phyloP scores from a whole-genome alignment of 1,140 invertebrate species.

The Sitodiplosis mosellana region DNA sequence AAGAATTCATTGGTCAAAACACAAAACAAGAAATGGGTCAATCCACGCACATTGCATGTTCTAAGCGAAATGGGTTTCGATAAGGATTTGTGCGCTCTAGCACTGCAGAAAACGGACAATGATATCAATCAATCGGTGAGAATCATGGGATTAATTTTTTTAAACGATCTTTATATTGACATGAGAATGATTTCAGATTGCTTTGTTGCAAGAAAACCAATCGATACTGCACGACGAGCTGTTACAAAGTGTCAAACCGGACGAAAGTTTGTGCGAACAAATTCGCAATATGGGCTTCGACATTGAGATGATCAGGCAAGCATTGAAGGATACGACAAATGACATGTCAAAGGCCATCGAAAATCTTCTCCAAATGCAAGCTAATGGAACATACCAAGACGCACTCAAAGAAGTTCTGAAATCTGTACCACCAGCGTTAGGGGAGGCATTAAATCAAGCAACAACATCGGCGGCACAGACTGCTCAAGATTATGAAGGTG shows the following conservation, averaged over 20 bases:
- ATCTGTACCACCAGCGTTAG: too few species aligned
- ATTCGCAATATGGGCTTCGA: slow-evolving; percentile 41
- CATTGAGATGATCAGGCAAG: slow-evolving; percentile 28
- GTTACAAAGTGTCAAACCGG: slow-evolving; percentile 11
- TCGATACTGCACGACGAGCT: not conserved
- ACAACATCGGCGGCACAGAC: slow-evolving; percentile 1
- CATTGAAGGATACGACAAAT: slow-evolving; percentile 32
- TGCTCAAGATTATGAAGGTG: slow-evolving; percentile 9
- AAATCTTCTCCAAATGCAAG: slow-evolving; percentile 21
- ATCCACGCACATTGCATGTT: slow-evolving; percentile 28
- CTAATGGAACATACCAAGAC: not conserved
- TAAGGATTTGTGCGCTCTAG: slow-evolving; percentile 30
- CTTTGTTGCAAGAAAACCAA: slow-evolving; percentile 13
- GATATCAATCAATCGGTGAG: slow-evolving; percentile 42
- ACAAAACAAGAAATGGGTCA: slow-evolving; percentile 14
- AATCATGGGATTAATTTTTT: not conserved
- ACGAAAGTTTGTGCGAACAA: slow-evolving; percentile 18
- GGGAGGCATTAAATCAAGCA: not conserved
- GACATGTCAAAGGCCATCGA: slow-evolving; percentile 36
- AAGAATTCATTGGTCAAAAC: slow-evolving; percentile 16
- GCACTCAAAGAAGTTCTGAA: not conserved
- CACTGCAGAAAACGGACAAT: slow-evolving; percentile 45
- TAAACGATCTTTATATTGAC: slow-evolving; percentile 1
- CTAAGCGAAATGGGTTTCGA: slow-evolving; percentile 47
- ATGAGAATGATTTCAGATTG: slow-evolving; percentile 9